Base-by-base conservation (phyloP, 2,113 vertebrate species). In the Megalops atlanticus region DNA sequence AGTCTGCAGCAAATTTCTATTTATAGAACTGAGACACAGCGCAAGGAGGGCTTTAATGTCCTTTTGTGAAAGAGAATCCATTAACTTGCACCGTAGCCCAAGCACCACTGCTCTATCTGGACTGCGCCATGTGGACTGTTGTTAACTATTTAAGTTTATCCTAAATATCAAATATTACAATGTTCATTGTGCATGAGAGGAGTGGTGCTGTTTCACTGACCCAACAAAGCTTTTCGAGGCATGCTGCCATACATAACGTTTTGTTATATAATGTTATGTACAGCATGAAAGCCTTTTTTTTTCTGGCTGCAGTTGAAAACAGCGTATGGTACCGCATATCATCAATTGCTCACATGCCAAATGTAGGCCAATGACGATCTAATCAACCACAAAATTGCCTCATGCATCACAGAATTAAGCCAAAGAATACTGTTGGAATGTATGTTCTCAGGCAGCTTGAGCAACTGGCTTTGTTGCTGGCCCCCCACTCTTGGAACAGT, bases 51-150 rank as follows among this genome's bases (percentile, higher is more conserved):
- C 21, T 24, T 52, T 47, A 47, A 33, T 73, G 79, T 73, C 79
- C 79, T 49, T 78, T 74, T 80, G 45, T 80, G 40, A 79, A 80
- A 80, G 45, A 49, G 79, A 73, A 80, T 74, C 79, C 69, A 73
- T 80, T 49, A 80, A 73, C 70, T 80, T 70, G 24, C 54, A 45
- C 18, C 43, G 79, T 18, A 80, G 79, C 58, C 8, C 11, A 31
- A 64, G 58, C 12, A 64, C n/a, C n/a, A 31, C 8, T 64, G 21
- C n/a, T 64, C 58, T 64, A 24, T 31, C 31, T 24, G 24, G 58
- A 24, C 58, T 64, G 58, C 2, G 58, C n/a, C 58, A 64, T 27
- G n/a, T 31, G 24, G 2, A 54, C 24, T 54, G 4, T 16, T 6
- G 7, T 54, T 54, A 3, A 54, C n/a, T n/a, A 64, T 64, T 64